Evolutionary conservation across 2,113 vertebrate species (phyloP).

Genomic region (Sula dactylatra): DNA sequence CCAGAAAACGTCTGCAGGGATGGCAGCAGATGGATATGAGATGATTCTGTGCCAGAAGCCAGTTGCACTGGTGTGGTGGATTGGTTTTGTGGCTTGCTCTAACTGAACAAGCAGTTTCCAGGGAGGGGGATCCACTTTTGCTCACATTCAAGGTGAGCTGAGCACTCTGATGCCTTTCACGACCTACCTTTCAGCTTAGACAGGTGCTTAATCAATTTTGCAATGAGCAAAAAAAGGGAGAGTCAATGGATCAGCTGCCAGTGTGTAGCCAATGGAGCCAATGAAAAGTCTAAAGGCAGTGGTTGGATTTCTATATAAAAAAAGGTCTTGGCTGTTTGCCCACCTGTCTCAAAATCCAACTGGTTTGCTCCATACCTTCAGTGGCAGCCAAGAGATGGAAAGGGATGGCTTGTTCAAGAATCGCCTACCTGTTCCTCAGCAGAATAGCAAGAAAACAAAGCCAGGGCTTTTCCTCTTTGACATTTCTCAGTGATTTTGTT

Average conservation of each 20-base stretch:
- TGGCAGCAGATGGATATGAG: neutral
- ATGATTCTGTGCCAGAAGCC: neutral
- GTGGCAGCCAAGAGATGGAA: neutral
- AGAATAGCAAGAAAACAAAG: neutral
- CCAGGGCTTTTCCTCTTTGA: neutral
- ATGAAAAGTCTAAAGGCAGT: neutral
- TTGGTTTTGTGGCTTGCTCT: neutral
- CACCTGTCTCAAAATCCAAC: neutral
- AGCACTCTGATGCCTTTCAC: neutral
- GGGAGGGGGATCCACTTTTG: neutral
- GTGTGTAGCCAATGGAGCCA: neutral
- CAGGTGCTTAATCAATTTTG: neutral
- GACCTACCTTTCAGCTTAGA: neutral
- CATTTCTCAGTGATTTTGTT: neutral
- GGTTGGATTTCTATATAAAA: neutral
- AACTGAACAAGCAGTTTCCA: neutral
- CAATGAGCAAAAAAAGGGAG: neutral
- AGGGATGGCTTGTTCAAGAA: neutral
- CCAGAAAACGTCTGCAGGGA: neutral
- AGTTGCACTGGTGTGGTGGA: neutral
- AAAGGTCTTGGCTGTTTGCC: neutral
- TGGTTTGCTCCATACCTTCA: neutral
- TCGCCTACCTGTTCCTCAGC: neutral
- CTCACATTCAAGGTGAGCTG: neutral
- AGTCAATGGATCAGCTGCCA: neutral